A percentile compares a stretch with the other conserved stretches of the same genome.
Conservation (phyloP, 2,888 invertebrate genomes). For the Phania funesta region DNA sequence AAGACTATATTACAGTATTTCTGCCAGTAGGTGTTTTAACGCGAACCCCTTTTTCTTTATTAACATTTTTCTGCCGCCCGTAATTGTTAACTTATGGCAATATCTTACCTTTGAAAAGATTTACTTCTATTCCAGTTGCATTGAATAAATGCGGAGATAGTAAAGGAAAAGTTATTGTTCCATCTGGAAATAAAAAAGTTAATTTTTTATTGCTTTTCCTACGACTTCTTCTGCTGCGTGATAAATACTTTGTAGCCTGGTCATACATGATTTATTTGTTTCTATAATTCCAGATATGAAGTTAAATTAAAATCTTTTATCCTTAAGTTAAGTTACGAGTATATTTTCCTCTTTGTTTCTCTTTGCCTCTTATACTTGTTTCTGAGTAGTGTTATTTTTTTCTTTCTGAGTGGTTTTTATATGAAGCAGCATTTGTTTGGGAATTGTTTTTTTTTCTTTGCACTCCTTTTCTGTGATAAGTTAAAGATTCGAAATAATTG, state of each 20-base stretch:
- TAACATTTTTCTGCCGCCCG: slow-evolving; percentile 1
- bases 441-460: neutral
- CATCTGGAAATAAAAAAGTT: neutral
- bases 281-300: slow-evolving; percentile 2
- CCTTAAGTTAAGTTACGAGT: neutral
- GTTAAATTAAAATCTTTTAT: slow-evolving; percentile 33
- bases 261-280: slow-evolving; percentile 29
- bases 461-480: neutral
- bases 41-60: neutral
- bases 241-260: neutral
- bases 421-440: neutral
- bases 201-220: neutral
- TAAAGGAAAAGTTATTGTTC: neutral
- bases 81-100: slow-evolving; percentile 54
- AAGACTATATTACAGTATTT: neutral
- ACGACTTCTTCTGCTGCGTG: neutral
- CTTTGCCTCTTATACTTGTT: neutral
- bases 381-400: slow-evolving; percentile 12
- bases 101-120: slow-evolving; percentile 13
- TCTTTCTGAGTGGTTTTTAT: neutral
- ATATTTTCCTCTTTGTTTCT: neutral
- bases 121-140: neutral
- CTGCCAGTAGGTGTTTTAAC: neutral
- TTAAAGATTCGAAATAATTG: slow-evolving; percentile 2
- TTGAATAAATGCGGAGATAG: neutral